Percentiles rank a stretch among this genome's conserved stretches.
phyloP scores from a whole-genome alignment of 2,797 vertebrate genomes.

The Alca torda region DNA sequence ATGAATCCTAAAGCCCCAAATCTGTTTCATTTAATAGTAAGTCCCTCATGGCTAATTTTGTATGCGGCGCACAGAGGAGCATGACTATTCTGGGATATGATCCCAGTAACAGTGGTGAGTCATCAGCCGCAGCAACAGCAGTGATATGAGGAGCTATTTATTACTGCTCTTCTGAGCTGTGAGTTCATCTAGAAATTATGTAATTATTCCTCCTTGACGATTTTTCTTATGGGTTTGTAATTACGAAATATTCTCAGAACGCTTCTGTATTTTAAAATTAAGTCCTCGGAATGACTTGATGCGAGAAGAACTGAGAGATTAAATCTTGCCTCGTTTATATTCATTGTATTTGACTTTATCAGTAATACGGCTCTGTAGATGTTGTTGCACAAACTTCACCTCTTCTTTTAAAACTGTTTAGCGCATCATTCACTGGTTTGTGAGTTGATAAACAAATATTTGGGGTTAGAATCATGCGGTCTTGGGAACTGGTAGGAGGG shows the following conservation, averaged over 20 bases:
- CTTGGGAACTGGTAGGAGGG: not conserved
- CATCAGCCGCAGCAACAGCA: slow-evolving; percentile 56
- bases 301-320: slow-evolving; percentile 7
- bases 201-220: slow-evolving; percentile 80
- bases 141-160: slow-evolving; percentile 73
- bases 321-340: slow-evolving; percentile 31
- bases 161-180: slow-evolving; percentile 55
- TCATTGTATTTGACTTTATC: slow-evolving; percentile 16
- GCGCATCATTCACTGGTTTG: rapidly evolving
- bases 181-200: slow-evolving; percentile 71
- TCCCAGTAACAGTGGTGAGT: slow-evolving; percentile 71
- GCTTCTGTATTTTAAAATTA: slow-evolving; percentile 60
- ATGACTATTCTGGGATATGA: slow-evolving; percentile 62
- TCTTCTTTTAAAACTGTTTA: not conserved
- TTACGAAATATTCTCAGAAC: slow-evolving; percentile 67
- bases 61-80: slow-evolving; percentile 33
- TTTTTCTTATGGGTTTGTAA: slow-evolving; percentile 75
- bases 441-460: not conserved
- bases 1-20: not conserved
- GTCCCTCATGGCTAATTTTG: slow-evolving; percentile 54
- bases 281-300: slow-evolving; percentile 35
- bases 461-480: not conserved
- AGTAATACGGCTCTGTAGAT: not conserved
- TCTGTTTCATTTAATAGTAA: not conserved
- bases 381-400: not conserved